These are phyloP conservation scores for Tipula lateralis DNA, from an alignment of 2,888 invertebrate genomes.

Conservation along the genomic window DNA sequence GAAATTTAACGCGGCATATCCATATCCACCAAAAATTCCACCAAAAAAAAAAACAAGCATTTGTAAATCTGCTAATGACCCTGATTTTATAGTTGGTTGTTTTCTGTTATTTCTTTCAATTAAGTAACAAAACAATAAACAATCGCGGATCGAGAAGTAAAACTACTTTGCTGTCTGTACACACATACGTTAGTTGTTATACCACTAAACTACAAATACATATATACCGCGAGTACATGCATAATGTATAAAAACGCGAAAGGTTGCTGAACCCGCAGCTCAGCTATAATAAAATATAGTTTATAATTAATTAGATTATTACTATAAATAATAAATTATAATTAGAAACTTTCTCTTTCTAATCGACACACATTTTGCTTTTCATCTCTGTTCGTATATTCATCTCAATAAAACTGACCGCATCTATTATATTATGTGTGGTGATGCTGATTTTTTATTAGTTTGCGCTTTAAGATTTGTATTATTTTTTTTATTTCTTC, in stretches of 20 bases:
- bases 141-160: neutral
- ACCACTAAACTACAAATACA: neutral
- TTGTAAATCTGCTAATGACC: neutral
- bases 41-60: neutral
- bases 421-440: too few species aligned
- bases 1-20: too few species aligned
- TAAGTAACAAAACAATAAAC: neutral
- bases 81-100: neutral
- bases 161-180: neutral
- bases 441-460: neutral
- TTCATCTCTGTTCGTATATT: neutral
- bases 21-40: neutral
- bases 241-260: neutral
- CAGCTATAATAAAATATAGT: neutral
- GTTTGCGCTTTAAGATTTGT: neutral
- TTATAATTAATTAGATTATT: neutral
- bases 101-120: neutral
- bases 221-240: neutral
- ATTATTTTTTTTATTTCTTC: too few species aligned
- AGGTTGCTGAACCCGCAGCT: neutral
- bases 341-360: conserved; percentile 5
- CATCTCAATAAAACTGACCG: neutral
- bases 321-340: neutral
- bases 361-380: neutral
- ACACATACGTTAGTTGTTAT: neutral